Evolutionary conservation across 2,797 vertebrate species (phyloP), one percentile per base, ranked within the genome.

Genomic region (Gadopsis marmoratus): DNA sequence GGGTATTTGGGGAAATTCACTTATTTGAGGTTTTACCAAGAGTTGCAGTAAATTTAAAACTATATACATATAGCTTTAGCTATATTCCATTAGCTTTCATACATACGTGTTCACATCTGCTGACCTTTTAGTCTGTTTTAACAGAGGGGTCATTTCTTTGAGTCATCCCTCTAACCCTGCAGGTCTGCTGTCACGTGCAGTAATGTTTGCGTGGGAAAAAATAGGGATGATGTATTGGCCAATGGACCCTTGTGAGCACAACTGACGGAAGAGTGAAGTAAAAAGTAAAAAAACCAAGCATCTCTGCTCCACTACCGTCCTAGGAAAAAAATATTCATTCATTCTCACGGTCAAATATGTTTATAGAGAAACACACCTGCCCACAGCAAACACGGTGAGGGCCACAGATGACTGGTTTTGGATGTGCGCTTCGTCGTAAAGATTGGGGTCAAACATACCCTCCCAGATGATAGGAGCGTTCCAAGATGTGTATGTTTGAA

Each of bases 391-490:
- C 67, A 88, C 86, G 0, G 86, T 88, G 21, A 88, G 55, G 16
- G 78, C 84, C 53, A 95, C 90, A 7, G 92, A 84, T 14, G 92
- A 82, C 2, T 91, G 71, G 58, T 29, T 59, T 16, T 61, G 56
- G 8, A 26, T 37, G 54, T 94, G 92, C 6, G 11, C 41, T 74
- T 72, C 43, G 81, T 94, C 88, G 14, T 86, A 91, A 6, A 69
- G 3, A 0, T 64, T 29, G 12, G 91, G 79, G 47, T 95, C 66
- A 3, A 95, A 95, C 81, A 89, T 94, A 9, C 88, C 91, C 51
- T 95, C 91, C 95, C 94, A 95, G 51, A 95, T 90, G 71, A 95
- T 89, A 0, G 95, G 94, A 2, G 94, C 94, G 0, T 89, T 83
- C 95, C 95, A 96, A 6, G 69, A 60, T 0, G 95, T 95, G 61